These are phyloP conservation scores for Actenoides hombroni DNA, from an alignment of 2,113 vertebrate genomes.

Conservation along the genomic window DNA sequence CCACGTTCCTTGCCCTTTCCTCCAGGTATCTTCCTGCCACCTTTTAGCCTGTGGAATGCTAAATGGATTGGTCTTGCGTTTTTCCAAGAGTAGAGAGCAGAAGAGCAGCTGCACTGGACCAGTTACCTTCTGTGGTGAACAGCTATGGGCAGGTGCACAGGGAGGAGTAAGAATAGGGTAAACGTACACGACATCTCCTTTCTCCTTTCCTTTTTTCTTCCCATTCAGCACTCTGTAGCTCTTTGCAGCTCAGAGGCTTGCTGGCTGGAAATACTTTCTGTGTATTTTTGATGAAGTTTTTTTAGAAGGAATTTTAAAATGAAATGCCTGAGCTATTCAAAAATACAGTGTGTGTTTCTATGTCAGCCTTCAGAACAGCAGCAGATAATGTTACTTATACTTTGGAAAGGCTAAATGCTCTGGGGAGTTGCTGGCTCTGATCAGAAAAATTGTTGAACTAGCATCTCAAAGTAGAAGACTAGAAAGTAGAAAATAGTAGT, in stretches of 20 bases:
- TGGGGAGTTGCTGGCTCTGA: not conserved
- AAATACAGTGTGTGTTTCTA: not conserved
- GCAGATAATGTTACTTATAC: not conserved
- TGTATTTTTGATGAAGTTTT: not conserved
- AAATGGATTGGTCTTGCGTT: not conserved
- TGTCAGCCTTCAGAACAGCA: not conserved
- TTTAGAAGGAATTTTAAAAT: not conserved
- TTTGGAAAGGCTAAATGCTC: not conserved
- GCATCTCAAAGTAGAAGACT: not conserved
- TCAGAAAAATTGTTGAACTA: not conserved
- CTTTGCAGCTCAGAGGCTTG: not conserved
- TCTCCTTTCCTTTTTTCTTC: not conserved
- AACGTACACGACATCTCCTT: not conserved
- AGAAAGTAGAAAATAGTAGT: too few species aligned
- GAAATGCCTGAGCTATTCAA: not conserved
- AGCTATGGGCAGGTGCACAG: not conserved
- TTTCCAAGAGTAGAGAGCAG: not conserved
- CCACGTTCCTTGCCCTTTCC: not conserved
- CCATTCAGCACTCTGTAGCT: not conserved
- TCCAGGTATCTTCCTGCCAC: not conserved
- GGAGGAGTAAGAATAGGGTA: not conserved
- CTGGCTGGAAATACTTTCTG: not conserved
- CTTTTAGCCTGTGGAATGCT: not conserved
- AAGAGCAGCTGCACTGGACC: not conserved
- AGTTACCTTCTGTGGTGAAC: not conserved